Conservation (phyloP, 1,140 invertebrate species). For the Planococcus citri region DNA sequence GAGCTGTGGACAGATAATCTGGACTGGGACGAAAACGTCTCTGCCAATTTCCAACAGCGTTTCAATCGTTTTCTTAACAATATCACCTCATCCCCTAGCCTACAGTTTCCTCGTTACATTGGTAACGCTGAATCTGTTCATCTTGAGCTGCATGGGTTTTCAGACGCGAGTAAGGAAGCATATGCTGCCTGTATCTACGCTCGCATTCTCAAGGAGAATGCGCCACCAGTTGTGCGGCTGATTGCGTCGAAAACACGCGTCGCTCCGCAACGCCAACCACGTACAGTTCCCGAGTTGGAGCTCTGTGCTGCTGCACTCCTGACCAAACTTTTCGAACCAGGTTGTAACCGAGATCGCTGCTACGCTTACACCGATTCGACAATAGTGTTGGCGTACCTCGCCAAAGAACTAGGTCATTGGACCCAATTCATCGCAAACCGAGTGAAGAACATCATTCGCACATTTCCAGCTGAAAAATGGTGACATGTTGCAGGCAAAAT, state of each 20-base stretch:
- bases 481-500: too few species aligned
- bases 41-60: constrained; percentile 1
- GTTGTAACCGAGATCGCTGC: neutral
- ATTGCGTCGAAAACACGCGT: neutral
- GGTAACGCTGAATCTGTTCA: too few species aligned
- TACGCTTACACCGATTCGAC: too few species aligned
- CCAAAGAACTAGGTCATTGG: too few species aligned
- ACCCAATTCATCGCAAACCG: too few species aligned
- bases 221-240: neutral
- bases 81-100: neutral
- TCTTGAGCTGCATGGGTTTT: neutral
- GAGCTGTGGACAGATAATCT: constrained; percentile 27
- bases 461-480: too few species aligned
- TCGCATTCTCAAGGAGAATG: neutral
- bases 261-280: neutral
- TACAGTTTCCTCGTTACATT: neutral
- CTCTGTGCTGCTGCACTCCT: neutral
- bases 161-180: neutral
- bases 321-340: neutral
- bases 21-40: constrained; percentile 29
- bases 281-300: neutral
- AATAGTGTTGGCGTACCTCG: too few species aligned
- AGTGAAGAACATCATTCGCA: too few species aligned
- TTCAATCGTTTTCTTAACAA: neutral
- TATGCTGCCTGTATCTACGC: neutral